phyloP scores from a whole-genome alignment of 2,113 vertebrate species.

The Pterophyllum scalare region DNA sequence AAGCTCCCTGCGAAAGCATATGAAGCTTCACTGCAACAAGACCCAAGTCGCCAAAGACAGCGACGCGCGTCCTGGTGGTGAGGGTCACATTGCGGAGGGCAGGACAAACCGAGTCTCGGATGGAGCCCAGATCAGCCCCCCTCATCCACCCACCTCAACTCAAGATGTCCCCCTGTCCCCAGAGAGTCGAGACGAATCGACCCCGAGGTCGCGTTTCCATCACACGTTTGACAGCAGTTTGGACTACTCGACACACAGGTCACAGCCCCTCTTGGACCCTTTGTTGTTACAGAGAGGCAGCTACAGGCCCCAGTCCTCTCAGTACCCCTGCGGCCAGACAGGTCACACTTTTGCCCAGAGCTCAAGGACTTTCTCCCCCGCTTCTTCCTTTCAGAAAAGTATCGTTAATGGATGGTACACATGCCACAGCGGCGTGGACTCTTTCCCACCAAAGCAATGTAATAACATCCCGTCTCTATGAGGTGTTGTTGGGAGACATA shows the following conservation, averaged over 20 bases:
- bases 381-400: slow-evolving; percentile 80
- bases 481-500: slow-evolving; percentile 26
- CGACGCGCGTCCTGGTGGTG: slow-evolving; percentile 60
- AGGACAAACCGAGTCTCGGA: slow-evolving; percentile 71
- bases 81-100: slow-evolving; percentile 56
- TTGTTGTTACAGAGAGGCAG: slow-evolving; percentile 79
- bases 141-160: slow-evolving; percentile 12
- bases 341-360: slow-evolving; percentile 73
- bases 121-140: slow-evolving; percentile 61
- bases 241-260: slow-evolving; percentile 80
- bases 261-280: slow-evolving; percentile 80
- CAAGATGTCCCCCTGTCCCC: slow-evolving; percentile 71
- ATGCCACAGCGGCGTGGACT: slow-evolving; percentile 79
- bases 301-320: slow-evolving; percentile 78
- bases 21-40: slow-evolving; percentile 80
- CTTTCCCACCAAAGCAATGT: slow-evolving; percentile 77
- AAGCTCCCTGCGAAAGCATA: slow-evolving; percentile 80
- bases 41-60: slow-evolving; percentile 58
- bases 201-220: slow-evolving; percentile 81
- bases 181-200: slow-evolving; percentile 75
- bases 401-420: slow-evolving; percentile 84
- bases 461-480: slow-evolving; percentile 72
- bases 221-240: slow-evolving; percentile 80
- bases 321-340: slow-evolving; percentile 76
- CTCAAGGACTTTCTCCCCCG: slow-evolving; percentile 74